Conservation (phyloP, 1,140 invertebrate genomes). For the Drosophila melanica region DNA sequence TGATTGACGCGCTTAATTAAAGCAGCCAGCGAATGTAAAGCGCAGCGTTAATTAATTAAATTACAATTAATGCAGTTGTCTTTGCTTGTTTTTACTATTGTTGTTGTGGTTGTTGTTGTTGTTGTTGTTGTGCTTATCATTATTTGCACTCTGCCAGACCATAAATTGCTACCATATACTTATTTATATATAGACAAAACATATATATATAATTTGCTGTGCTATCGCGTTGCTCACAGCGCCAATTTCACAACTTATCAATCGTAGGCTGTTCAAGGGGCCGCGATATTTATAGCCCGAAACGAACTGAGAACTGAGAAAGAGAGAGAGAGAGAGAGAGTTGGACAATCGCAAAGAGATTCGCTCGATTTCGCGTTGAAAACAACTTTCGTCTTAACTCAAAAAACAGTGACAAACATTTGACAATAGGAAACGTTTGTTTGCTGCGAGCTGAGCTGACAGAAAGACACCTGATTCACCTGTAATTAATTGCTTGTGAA, state of each 20-base stretch:
- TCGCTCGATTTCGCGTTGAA: constrained; percentile 3
- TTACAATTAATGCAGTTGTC: constrained; percentile 71
- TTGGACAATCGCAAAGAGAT: constrained; percentile 13
- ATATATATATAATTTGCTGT: constrained; percentile 14
- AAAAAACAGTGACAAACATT: constrained; percentile 16
- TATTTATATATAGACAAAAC: neutral
- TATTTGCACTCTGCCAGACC: constrained; percentile 46
- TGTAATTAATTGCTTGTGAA: constrained; percentile 15
- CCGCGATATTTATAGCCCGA: constrained; percentile 1
- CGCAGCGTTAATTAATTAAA: constrained; percentile 71
- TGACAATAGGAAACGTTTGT: constrained; percentile 23
- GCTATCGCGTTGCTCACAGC: constrained; percentile 27
- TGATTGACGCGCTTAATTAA: constrained; percentile 76
- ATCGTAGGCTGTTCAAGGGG: constrained; percentile 11
- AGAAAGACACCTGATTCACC: neutral
- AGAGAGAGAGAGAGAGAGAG: no score
- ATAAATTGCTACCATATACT: neutral
- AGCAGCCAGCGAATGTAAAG: constrained; percentile 41
- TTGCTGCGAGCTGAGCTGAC: neutral
- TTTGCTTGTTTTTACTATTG: constrained; percentile 1
- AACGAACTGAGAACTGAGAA: no score
- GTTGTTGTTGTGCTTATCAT: constrained; percentile 37
- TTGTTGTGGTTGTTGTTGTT: neutral
- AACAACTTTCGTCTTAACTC: constrained; percentile 15
- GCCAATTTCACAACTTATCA: constrained; percentile 35